A percentile compares a stretch with the other conserved stretches of the same genome.
These are phyloP conservation scores for Sula dactylatra DNA, from an alignment of 2,113 vertebrate genomes.

Conservation along the genomic window DNA sequence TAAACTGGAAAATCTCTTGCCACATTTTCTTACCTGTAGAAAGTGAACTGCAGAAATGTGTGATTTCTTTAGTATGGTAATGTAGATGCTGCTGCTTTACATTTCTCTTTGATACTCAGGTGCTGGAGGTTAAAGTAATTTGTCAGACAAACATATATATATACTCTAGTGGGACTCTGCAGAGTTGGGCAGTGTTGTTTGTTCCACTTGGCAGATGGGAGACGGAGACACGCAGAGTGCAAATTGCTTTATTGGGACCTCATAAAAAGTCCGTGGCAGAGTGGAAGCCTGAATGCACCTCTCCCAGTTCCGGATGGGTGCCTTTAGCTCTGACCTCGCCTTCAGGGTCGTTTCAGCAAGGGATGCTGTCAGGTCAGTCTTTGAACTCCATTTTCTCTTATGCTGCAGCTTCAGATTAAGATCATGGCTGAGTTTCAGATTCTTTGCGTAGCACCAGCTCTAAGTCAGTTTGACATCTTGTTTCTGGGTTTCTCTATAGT, in stretches of 20 bases:
- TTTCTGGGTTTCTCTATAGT: not conserved
- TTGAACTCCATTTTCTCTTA: not conserved
- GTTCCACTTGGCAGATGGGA: not conserved
- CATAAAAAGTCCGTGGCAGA: not conserved
- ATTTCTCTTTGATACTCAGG: not conserved
- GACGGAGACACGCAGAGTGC: not conserved
- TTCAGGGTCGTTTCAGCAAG: not conserved
- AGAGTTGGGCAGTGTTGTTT: not conserved
- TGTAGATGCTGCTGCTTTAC: not conserved
- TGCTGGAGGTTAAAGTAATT: not conserved
- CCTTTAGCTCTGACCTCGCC: not conserved
- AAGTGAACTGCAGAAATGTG: not conserved
- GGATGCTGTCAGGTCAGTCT: not conserved
- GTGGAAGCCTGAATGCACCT: not conserved
- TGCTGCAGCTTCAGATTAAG: not conserved
- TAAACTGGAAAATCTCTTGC: not conserved
- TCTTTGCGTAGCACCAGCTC: not conserved
- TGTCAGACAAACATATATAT: not conserved
- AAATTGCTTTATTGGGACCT: not conserved
- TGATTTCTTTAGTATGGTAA: not conserved
- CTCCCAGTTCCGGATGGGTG: not conserved
- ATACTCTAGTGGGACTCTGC: not conserved
- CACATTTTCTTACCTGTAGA: not conserved
- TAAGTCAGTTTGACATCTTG: not conserved
- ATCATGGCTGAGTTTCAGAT: not conserved